These are phyloP conservation scores for Scaptomyza pallida DNA, from an alignment of 1,140 invertebrate genomes.

Conservation along the genomic window DNA sequence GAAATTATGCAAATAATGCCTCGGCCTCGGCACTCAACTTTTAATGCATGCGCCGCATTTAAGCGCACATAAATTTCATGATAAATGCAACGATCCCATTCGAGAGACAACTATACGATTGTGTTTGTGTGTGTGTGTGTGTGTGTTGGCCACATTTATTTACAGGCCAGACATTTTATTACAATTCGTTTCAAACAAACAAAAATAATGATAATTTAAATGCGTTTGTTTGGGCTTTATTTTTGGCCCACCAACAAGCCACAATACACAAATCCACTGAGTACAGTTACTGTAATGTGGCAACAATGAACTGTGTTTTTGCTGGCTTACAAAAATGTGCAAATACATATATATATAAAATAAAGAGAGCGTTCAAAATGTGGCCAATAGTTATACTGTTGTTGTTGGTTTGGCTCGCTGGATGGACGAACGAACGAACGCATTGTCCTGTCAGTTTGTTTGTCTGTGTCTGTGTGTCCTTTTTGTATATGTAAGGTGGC, in stretches of 20 bases:
- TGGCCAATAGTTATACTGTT: constrained; percentile 53
- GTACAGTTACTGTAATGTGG: constrained; percentile 53
- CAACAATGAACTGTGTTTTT: constrained; percentile 67
- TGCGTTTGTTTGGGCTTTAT: constrained; percentile 34
- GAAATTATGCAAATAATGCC: constrained; percentile 63
- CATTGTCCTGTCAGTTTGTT: constrained; percentile 11
- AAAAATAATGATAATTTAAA: constrained; percentile 72
- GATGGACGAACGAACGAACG: constrained; percentile 1
- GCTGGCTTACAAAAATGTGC: constrained; percentile 49
- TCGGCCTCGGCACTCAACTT: constrained; percentile 49
- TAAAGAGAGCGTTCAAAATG: constrained; percentile 32
- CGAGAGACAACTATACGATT: constrained; percentile 5
- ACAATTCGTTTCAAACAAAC: constrained; percentile 45
- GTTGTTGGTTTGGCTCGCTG: constrained; percentile 13
- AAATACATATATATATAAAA: not conserved
- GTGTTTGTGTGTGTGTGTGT: too few relatives aligned
- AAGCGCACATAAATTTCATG: constrained; percentile 59
- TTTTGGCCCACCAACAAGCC: not conserved
- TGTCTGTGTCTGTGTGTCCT: not conserved
- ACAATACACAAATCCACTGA: constrained; percentile 19
- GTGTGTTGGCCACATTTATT: constrained; percentile 67
- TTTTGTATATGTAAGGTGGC: constrained; percentile 8
- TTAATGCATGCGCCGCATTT: constrained; percentile 63
- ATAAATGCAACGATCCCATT: constrained; percentile 46
- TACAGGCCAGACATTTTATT: constrained; percentile 59